Evolutionary conservation across 2,888 invertebrate species (phyloP), one percentile per base, ranked within the genome.

Genomic region (Cetonia aurata): DNA sequence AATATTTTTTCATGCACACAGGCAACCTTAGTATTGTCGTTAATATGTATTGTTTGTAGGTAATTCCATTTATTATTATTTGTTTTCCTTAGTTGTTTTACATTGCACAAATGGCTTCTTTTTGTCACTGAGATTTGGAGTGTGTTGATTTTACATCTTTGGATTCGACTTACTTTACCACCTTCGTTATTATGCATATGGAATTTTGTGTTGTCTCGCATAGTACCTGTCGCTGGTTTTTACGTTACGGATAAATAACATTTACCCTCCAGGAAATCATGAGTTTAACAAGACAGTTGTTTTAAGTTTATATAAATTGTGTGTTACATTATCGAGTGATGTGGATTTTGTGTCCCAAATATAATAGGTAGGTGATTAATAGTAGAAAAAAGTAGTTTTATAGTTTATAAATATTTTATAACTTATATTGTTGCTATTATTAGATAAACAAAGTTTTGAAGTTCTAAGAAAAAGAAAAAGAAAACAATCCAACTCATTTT

Each of bases 31-130:
- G 67, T 44, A n/a, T 70, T 67, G 44, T 66, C 69, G 50, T 50
- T 65, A 65, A 67, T 71, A 60, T 70, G 71, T 72, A 57, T 69
- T 69, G 46, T 67, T 73, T 74, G 62, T 71, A 60, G 60, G 56
- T 53, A 70, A 71, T 44, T 41, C 70, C 50, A 71, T 67, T 70
- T 67, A 55, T 53, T 67, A 55, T 48, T 57, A 69, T 50, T 56
- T 59, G 52, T 65, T 71, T 50, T 31, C 67, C 19, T 57, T 57
- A 42, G 19, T 33, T 41, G 71, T 57, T 62, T 60, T 72, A 72
- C 67, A 69, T 69, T 70, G 60, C 70, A 69, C 71, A 69, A 74
- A 72, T 73, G 72, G 74, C 71, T 73, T 73, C 62, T 52, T 65
- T 65, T 65, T 65, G 12, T 50, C 50, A 65, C 50, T 50, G n/a